Evolutionary conservation across 2,113 vertebrate species (phyloP).

Genomic region (Gnathonemus echidnorhynchus): DNA sequence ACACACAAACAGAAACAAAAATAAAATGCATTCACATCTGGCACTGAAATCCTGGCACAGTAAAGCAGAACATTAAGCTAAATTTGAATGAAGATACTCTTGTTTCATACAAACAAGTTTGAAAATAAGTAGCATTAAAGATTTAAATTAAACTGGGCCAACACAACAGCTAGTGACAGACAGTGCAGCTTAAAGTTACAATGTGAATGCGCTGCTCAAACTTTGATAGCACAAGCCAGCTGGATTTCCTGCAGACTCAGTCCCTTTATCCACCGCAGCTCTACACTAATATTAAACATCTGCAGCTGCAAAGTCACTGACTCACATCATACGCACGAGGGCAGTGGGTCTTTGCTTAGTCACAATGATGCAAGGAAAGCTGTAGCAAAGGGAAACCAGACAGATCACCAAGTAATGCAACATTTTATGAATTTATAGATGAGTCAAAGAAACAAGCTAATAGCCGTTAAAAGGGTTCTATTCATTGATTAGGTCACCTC

Average conservation of each 20-base stretch:
- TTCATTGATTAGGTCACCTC: background rate
- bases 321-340: background rate
- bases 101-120: background rate
- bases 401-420: background rate
- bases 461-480: background rate
- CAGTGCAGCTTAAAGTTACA: slow-evolving; percentile 59
- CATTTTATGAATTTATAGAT: background rate
- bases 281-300: slow-evolving; percentile 37
- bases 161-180: slow-evolving; percentile 30
- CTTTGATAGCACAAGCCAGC: slow-evolving; percentile 45
- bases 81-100: background rate
- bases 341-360: background rate
- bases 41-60: background rate
- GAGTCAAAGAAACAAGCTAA: background rate
- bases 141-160: slow-evolving; percentile 23
- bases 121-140: slow-evolving; percentile 23
- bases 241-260: slow-evolving; percentile 52
- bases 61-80: background rate
- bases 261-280: slow-evolving; percentile 39
- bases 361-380: background rate
- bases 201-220: slow-evolving; percentile 52
- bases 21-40: background rate
- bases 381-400: background rate
- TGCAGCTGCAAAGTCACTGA: slow-evolving; percentile 1
- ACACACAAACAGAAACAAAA: background rate